These are phyloP conservation scores for Dasyornis broadbenti DNA, from an alignment of 2,113 vertebrate species.

Conservation along the genomic window DNA sequence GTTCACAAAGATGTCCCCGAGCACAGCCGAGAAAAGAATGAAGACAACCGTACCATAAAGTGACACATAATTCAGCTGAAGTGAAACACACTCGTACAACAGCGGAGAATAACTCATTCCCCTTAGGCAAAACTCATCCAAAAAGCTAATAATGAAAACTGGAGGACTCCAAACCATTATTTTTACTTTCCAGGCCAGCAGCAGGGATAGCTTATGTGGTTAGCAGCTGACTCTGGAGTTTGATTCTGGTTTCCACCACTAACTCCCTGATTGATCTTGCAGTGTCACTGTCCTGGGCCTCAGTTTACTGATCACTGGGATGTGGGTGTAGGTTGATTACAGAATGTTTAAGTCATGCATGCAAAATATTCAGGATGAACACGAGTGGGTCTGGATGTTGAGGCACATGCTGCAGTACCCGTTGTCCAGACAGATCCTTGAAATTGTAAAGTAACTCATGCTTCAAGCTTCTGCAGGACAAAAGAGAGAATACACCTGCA, in stretches of 20 bases:
- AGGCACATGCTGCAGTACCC: neutral
- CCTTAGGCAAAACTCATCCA: slow-evolving; percentile 59
- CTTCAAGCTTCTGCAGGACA: neutral
- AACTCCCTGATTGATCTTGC: neutral
- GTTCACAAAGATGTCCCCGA: slow-evolving; percentile 43
- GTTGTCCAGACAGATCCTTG: neutral
- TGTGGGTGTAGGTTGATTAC: neutral
- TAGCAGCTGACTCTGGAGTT: slow-evolving; percentile 21
- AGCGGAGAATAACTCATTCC: slow-evolving; percentile 34
- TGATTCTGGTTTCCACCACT: slow-evolving; percentile 14
- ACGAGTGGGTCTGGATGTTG: neutral
- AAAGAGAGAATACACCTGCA: neutral
- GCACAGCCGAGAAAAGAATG: slow-evolving; percentile 1
- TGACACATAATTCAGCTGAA: slow-evolving; percentile 53
- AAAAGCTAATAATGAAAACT: slow-evolving; percentile 59
- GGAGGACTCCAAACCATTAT: slow-evolving; percentile 46
- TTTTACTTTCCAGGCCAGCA: slow-evolving; percentile 37
- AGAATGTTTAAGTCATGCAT: neutral
- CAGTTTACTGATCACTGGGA: neutral
- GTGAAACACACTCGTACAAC: slow-evolving; percentile 35
- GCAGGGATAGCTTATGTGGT: slow-evolving; percentile 36
- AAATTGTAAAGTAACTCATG: neutral
- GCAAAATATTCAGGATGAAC: neutral
- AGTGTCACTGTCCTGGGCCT: neutral
- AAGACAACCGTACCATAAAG: slow-evolving; percentile 45